A percentile compares a stretch with the other conserved stretches of the same genome.
phyloP scores from a whole-genome alignment of 2,888 invertebrate genomes.

The Cristatella mucedo region DNA sequence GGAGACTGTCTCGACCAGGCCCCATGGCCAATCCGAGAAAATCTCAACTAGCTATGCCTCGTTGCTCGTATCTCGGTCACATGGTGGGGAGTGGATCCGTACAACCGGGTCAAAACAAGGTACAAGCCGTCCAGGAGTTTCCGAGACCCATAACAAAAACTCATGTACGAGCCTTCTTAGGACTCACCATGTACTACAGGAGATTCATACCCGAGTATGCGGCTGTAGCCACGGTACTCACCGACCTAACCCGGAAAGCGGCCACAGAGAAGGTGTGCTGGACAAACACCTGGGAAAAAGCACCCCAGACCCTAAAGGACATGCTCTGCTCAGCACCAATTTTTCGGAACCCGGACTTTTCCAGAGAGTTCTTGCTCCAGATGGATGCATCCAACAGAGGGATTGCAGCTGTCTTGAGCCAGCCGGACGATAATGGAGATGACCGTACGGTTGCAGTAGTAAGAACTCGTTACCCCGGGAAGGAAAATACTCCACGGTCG shows the following conservation, averaged over 20 bases:
- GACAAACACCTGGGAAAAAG: constrained; percentile 10
- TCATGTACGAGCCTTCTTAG: constrained; percentile 15
- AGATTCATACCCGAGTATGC: constrained; percentile 14
- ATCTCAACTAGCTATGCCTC: constrained; percentile 11
- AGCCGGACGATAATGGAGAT: too few species aligned
- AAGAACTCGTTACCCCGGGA: constrained; percentile 14
- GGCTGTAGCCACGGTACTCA: constrained; percentile 12
- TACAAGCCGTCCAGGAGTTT: constrained; percentile 11
- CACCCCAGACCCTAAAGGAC: constrained; percentile 12
- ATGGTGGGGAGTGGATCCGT: constrained; percentile 4
- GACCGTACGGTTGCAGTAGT: too few species aligned
- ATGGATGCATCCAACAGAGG: constrained; percentile 15
- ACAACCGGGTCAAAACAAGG: neutral
- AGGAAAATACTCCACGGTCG: constrained; percentile 14
- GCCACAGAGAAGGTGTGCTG: constrained; percentile 12
- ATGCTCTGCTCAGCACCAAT: constrained; percentile 10
- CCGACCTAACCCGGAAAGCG: constrained; percentile 41
- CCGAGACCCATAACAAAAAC: constrained; percentile 13
- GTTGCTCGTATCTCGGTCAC: constrained; percentile 9
- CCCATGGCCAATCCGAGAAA: constrained; percentile 13
- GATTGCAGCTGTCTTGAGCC: constrained; percentile 14
- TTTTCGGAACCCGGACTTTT: constrained; percentile 12
- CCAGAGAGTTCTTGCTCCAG: constrained; percentile 12
- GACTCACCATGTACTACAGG: constrained; percentile 15
- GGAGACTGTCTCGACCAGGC: constrained; percentile 4